A percentile compares a stretch with the other conserved stretches of the same genome.
These are phyloP conservation scores for Graptemys geographica DNA, from an alignment of 2,797 vertebrate genomes.

Conservation along the genomic window DNA sequence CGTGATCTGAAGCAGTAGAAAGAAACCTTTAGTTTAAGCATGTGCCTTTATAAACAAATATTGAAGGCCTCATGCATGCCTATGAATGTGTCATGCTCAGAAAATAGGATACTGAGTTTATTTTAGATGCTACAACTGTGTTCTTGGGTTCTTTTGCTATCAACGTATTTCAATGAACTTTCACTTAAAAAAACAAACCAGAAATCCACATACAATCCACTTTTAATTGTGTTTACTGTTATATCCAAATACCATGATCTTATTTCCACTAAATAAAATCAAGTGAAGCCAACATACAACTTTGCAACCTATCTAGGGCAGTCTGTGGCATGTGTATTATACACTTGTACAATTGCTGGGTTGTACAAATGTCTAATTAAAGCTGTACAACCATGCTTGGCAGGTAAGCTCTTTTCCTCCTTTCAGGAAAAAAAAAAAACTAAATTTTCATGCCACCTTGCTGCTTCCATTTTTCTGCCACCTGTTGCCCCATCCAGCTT, in stretches of 20 bases:
- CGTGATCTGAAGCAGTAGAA: neutral
- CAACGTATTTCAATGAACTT: neutral
- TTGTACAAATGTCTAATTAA: neutral
- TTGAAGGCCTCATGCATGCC: neutral
- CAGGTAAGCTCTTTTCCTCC: neutral
- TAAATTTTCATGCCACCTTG: neutral
- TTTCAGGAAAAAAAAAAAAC: neutral
- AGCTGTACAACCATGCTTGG: neutral
- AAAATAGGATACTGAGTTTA: constrained; percentile 3
- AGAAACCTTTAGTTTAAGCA: constrained; percentile 4
- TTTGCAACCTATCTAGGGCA: neutral
- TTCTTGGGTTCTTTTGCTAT: neutral
- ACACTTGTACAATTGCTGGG: neutral
- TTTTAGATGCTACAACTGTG: neutral
- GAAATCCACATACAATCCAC: neutral
- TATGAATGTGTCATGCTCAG: neutral
- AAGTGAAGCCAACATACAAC: neutral
- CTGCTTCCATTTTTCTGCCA: neutral
- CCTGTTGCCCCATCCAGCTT: neutral
- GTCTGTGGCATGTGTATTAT: neutral
- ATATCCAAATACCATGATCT: neutral
- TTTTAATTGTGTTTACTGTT: neutral
- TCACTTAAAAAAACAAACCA: neutral
- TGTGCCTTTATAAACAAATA: neutral
- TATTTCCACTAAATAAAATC: neutral